These are phyloP conservation scores for Trypoxylus dichotomus DNA, from an alignment of 1,140 invertebrate species.

Conservation along the genomic window DNA sequence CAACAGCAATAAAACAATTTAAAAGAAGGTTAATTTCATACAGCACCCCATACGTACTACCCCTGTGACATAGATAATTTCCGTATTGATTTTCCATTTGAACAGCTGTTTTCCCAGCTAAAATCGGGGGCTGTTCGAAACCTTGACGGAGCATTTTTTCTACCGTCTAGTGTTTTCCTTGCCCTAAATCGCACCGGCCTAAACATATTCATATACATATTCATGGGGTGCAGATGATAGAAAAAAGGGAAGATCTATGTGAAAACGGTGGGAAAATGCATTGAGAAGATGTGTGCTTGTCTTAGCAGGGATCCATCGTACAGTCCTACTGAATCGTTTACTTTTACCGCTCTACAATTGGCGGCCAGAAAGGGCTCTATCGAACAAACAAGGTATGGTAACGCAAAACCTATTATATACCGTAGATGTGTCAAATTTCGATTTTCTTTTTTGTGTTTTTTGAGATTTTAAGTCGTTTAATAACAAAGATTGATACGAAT, in stretches of 20 bases:
- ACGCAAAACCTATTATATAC: too few species aligned
- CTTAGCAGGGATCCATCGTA: slow-evolving; percentile 43
- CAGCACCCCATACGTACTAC: too few species aligned
- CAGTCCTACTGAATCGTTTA: slow-evolving; percentile 43
- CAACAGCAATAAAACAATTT: too few species aligned
- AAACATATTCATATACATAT: not conserved
- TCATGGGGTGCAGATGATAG: not conserved
- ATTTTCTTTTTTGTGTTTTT: too few species aligned
- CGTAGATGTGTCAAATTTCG: too few species aligned
- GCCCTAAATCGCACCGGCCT: not conserved
- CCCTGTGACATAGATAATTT: not conserved
- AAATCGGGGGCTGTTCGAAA: not conserved
- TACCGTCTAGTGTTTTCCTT: not conserved
- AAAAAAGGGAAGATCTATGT: not conserved
- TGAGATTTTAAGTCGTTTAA: too few species aligned
- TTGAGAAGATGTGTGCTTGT: slow-evolving; percentile 34
- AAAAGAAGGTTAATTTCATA: too few species aligned
- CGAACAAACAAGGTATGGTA: slow-evolving; percentile 45
- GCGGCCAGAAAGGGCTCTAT: slow-evolving; percentile 44
- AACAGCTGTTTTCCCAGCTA: slow-evolving; percentile 4
- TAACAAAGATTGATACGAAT: slow-evolving; percentile 6
- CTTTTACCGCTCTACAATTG: slow-evolving; percentile 47
- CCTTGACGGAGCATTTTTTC: not conserved
- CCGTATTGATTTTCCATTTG: not conserved
- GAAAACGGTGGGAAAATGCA: not conserved